A percentile compares a stretch with the other conserved stretches of the same genome.
Evolutionary conservation across 2,888 invertebrate species (phyloP).

Genomic region (Oegoconia quadripuncta): DNA sequence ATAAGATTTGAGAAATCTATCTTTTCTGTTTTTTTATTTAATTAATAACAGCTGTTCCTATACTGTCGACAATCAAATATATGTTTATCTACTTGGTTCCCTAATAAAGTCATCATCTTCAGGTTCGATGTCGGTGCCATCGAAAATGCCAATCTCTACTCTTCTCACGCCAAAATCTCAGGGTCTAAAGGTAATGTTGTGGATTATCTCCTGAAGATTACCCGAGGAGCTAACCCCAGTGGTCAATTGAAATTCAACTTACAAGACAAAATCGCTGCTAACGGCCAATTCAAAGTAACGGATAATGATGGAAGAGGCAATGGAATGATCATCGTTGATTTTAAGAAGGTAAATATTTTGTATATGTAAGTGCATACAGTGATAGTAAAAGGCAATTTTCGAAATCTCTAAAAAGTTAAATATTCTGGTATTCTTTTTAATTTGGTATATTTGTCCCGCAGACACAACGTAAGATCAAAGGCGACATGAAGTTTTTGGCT

Average conservation of each 20-base stretch:
- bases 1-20: too few species aligned
- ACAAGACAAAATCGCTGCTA: constrained; percentile 80
- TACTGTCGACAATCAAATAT: too few species aligned
- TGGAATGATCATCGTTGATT: constrained; percentile 77
- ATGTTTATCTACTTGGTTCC: too few species aligned
- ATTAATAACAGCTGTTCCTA: too few species aligned
- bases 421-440: background rate
- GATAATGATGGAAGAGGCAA: constrained; percentile 83
- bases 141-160: constrained; percentile 59
- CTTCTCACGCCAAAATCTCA: constrained; percentile 74
- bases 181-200: constrained; percentile 67
- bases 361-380: background rate
- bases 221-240: constrained; percentile 53
- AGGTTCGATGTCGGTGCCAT: constrained; percentile 71
- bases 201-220: constrained; percentile 75
- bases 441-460: constrained; percentile 26
- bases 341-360: constrained; percentile 62
- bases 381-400: background rate
- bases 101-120: constrained; percentile 2
- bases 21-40: too few species aligned
- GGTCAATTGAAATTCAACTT: constrained; percentile 78
- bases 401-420: background rate
- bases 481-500: constrained; percentile 80
- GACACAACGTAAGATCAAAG: constrained; percentile 79
- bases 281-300: constrained; percentile 80